Evolutionary conservation across 2,113 vertebrate species (phyloP).

Genomic region (Peromyscus maniculatus): DNA sequence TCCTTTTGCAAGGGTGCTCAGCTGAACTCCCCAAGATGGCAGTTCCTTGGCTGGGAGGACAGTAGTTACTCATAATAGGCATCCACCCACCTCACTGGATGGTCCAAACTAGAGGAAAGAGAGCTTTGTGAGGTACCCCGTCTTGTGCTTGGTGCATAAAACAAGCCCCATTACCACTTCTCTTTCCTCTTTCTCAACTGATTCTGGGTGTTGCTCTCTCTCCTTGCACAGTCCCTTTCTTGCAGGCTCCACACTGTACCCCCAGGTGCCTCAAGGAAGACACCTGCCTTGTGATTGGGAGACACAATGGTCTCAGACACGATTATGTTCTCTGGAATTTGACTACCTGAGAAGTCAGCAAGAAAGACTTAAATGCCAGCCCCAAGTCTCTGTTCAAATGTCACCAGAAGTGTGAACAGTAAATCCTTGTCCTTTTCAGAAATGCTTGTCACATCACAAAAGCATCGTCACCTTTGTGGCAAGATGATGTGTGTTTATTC

Average conservation of each 20-base stretch:
- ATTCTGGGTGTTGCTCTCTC: neutral
- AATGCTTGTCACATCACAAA: neutral
- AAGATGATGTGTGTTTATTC: neutral
- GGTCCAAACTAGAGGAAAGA: neutral
- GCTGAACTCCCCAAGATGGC: neutral
- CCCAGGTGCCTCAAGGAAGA: neutral
- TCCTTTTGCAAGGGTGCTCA: neutral
- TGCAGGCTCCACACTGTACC: neutral
- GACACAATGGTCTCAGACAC: neutral
- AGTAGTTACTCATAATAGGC: neutral
- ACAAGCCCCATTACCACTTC: fast-evolving
- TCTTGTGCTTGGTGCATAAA: neutral
- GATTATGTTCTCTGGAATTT: neutral
- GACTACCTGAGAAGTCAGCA: neutral
- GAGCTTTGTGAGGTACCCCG: neutral
- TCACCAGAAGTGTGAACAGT: neutral
- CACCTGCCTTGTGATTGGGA: neutral
- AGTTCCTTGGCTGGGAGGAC: neutral
- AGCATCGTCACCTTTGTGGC: neutral
- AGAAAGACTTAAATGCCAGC: constrained; percentile 7
- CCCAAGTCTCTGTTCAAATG: neutral
- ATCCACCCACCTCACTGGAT: neutral
- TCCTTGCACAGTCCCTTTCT: neutral
- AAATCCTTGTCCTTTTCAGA: constrained; percentile 50
- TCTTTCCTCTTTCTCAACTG: neutral